Conservation (phyloP, 37 sponge, comb jelly and placozoan genomes). For the Axinella damicornis region DNA sequence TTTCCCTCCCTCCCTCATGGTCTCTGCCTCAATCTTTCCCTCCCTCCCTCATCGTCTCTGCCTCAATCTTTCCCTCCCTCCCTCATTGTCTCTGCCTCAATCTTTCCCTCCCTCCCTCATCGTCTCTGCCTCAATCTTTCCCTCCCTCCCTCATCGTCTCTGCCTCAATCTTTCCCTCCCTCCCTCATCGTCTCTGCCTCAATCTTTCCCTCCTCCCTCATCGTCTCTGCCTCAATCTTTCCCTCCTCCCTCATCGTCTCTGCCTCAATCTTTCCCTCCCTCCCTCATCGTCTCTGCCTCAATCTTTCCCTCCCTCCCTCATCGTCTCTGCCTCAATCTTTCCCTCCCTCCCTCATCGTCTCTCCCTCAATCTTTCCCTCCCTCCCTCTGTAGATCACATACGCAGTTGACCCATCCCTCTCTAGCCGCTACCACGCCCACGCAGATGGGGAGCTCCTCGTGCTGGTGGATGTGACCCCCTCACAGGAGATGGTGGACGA, state of each 20-base stretch:
- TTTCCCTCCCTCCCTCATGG: not conserved
- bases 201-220: too few relatives aligned
- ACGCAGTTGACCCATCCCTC: slow-evolving; percentile 58
- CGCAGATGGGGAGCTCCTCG: slow-evolving; percentile 80
- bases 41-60: not conserved
- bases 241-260: too few relatives aligned
- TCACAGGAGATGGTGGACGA: slow-evolving; percentile 91
- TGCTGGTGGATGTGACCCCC: slow-evolving; percentile 88
- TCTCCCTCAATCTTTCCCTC: not conserved
- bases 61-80: not conserved
- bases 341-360: too few relatives aligned
- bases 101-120: not conserved
- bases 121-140: too few relatives aligned
- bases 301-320: too few relatives aligned
- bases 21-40: not conserved
- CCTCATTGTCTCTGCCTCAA: not conserved
- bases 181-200: too few relatives aligned
- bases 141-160: too few relatives aligned
- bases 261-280: too few relatives aligned
- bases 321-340: too few relatives aligned
- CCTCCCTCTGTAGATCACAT: slow-evolving; percentile 56
- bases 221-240: too few relatives aligned
- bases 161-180: too few relatives aligned
- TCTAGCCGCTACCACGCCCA: slow-evolving; percentile 64
- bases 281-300: too few relatives aligned